Evolutionary conservation across 2,113 vertebrate genomes (phyloP).

Genomic region (Phalacrocorax carbo): DNA sequence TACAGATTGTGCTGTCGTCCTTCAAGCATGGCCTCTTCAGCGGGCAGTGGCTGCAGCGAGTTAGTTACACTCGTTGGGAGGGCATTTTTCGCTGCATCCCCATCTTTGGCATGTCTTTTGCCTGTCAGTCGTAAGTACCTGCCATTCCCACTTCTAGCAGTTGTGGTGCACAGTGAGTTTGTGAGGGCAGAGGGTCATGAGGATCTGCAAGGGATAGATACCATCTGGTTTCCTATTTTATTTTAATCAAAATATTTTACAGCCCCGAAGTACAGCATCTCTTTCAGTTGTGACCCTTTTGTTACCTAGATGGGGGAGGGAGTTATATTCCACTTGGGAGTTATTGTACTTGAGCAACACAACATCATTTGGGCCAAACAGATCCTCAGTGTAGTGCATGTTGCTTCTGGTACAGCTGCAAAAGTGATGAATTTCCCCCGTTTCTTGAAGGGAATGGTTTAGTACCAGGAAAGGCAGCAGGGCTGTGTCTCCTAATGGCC

Average conservation of each 20-base stretch:
- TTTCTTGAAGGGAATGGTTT: not conserved
- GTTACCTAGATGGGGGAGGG: not conserved
- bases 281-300: not conserved
- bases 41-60: slow-evolving; percentile 87
- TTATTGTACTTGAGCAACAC: not conserved
- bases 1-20: slow-evolving; percentile 92
- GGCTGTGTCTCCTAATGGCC: not conserved
- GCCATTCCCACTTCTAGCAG: not conserved
- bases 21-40: slow-evolving; percentile 92
- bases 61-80: slow-evolving; percentile 90
- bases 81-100: slow-evolving; percentile 97
- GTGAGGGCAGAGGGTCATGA: not conserved
- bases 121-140: slow-evolving; percentile 98
- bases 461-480: not conserved
- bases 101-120: slow-evolving; percentile 99
- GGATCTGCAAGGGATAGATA: not conserved
- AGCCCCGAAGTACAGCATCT: not conserved
- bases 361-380: not conserved
- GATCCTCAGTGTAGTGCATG: not conserved
- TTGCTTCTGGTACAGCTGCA: slow-evolving; percentile 9
- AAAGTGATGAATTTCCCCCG: not conserved
- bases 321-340: not conserved
- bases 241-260: not conserved
- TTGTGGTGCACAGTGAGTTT: not conserved
- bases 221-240: not conserved